Evolutionary conservation across 2,113 vertebrate genomes (phyloP), one percentile per base, ranked within the genome.

Genomic region (Callospermophilus lateralis): DNA sequence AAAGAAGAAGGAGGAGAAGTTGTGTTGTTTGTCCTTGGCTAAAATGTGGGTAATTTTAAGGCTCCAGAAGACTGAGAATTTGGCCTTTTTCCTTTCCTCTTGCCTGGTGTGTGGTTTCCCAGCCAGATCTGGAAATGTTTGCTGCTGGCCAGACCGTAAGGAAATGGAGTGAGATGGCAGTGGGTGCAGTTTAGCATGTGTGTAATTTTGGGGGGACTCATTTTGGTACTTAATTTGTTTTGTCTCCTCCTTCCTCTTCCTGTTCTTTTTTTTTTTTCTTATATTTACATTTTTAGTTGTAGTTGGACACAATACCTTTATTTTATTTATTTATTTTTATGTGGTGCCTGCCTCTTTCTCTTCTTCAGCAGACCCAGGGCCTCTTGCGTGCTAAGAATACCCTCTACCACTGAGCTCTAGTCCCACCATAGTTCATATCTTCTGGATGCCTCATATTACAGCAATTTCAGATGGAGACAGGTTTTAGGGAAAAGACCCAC

Each of bases 391-490:
- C 58, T 89, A 16, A 89, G 32, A 32, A 85, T 11, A 16, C 30
- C 6, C n/a, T 77, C 19, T 13, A 32, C n/a, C n/a, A 1, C n/a
- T 11, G 4, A 42, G 45, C n/a, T 45, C 11, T 0, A 17, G 13
- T 13, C 73, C 51, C 13, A 8, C 48, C 28, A 19, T 76, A 6
- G n/a, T 79, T 73, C 78, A 24, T 84, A 32, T 83, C 42, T 93
- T 84, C 51, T 80, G 32, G 45, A 67, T 67, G 67, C 12, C 13
- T 93, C 90, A 76, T 63, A 68, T 51, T 80, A 74, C n/a, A 79
- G 24, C 73, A 70, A 6, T 95, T 90, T 91, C 39, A 89, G 72
- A 51, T n/a, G 83, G 77, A 95, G 70, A 78, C 9, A 83, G 55
- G 6, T 48, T 42, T 78, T 24, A 91, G 68, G 89, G 48, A n/a